A percentile compares a stretch with the other conserved stretches of the same genome.
Conservation (phyloP, 2,888 invertebrate species). For the Cataglyphis livida region DNA sequence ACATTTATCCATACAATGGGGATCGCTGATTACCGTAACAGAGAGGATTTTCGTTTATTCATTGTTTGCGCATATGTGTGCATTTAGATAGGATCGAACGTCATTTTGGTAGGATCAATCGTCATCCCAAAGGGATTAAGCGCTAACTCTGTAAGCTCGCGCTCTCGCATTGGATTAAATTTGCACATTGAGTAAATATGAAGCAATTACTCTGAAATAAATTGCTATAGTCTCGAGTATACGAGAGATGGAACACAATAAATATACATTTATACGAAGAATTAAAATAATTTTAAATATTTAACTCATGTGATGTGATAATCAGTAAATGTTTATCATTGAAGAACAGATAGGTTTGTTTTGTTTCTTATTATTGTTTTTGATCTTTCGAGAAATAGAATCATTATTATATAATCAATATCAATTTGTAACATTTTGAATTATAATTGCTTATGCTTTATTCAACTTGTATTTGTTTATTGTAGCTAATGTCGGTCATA, state of each 20-base stretch:
- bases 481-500: not conserved
- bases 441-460: not conserved
- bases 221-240: constrained; percentile 1
- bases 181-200: constrained; percentile 40
- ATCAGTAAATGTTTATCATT: not conserved
- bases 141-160: constrained; percentile 28
- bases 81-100: constrained; percentile 50
- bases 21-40: constrained; percentile 29
- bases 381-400: not conserved
- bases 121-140: constrained; percentile 46
- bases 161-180: constrained; percentile 46
- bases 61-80: constrained; percentile 46
- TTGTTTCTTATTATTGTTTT: not conserved
- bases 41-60: constrained; percentile 33
- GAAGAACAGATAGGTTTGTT: not conserved
- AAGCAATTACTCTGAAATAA: constrained; percentile 40
- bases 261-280: not conserved
- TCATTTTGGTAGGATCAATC: constrained; percentile 52
- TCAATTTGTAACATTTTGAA: not conserved
- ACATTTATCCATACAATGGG: not conserved
- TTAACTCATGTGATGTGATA: not conserved
- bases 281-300: not conserved
- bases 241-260: not conserved
- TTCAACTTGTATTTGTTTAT: not conserved
- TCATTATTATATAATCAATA: not conserved